phyloP scores from a whole-genome alignment of 2,797 vertebrate genomes.

The Schizopygopsis pylzovi region DNA sequence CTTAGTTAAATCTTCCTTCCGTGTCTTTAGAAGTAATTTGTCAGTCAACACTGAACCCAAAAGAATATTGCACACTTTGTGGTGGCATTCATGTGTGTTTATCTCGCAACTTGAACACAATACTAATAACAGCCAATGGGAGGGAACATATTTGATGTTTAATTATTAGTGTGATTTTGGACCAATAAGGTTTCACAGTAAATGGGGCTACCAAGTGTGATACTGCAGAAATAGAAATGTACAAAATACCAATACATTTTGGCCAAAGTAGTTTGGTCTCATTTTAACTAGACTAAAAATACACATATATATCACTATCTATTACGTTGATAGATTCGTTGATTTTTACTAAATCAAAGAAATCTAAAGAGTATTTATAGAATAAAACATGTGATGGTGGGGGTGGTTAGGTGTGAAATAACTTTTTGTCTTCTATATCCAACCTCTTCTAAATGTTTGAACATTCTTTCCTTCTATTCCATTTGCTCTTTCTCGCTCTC shows the following conservation, averaged over 20 bases:
- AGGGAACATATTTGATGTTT: background rate
- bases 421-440: background rate
- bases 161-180: background rate
- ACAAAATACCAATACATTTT: background rate
- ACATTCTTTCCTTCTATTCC: background rate
- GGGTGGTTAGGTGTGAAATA: background rate
- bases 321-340: too few species aligned
- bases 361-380: background rate
- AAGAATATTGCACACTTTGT: background rate
- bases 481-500: background rate
- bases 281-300: background rate
- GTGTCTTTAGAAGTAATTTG: background rate
- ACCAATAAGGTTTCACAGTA: background rate
- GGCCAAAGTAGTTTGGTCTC: background rate
- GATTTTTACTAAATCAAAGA: background rate
- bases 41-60: background rate
- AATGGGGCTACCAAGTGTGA: background rate
- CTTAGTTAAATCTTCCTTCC: background rate
- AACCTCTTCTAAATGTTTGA: background rate
- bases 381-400: background rate
- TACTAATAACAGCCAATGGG: background rate
- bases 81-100: background rate
- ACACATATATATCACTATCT: background rate
- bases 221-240: background rate
- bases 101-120: background rate